Evolutionary conservation across 2,888 invertebrate genomes (phyloP).

Genomic region (Pyrgus malvae): DNA sequence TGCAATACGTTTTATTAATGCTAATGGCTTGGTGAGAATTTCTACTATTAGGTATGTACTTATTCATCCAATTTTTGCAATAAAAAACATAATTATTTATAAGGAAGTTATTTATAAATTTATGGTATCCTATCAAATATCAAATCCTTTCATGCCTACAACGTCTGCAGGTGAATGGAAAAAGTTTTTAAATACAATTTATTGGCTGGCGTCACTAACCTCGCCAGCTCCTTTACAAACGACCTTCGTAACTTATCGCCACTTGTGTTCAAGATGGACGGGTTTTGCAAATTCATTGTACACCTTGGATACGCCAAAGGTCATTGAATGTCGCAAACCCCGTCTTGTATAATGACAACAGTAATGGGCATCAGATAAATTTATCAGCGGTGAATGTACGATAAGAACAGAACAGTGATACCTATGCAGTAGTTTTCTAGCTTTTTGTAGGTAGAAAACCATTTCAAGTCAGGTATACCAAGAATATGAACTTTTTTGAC

Average conservation of each 20-base stretch:
- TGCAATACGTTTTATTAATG: too few species aligned
- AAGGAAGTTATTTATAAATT: too few species aligned
- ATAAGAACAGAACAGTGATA: conserved; percentile 33
- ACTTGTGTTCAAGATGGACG: conserved; percentile 50
- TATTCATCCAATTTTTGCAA: too few species aligned
- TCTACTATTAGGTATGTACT: too few species aligned
- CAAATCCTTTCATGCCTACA: background rate
- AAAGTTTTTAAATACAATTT: conserved; percentile 9
- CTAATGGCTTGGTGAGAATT: too few species aligned
- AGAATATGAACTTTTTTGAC: too few species aligned
- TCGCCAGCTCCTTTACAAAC: conserved; percentile 32
- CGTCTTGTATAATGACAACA: conserved; percentile 31
- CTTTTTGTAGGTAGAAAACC: too few species aligned
- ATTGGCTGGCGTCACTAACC: conserved; percentile 23
- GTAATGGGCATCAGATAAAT: conserved; percentile 43
- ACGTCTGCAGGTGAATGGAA: conserved; percentile 10
- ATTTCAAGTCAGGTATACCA: too few species aligned
- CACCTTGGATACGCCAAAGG: conserved; percentile 58
- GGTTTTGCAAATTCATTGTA: conserved; percentile 52
- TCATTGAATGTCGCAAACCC: conserved; percentile 50
- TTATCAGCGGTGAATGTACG: conserved; percentile 53
- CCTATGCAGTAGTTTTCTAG: too few species aligned
- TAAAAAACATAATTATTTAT: too few species aligned
- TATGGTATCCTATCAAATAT: background rate
- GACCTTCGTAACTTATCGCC: conserved; percentile 63